A percentile compares a stretch with the other conserved stretches of the same genome.
These are phyloP conservation scores for Lophius piscatorius DNA, from an alignment of 2,113 vertebrate genomes.

Conservation along the genomic window DNA sequence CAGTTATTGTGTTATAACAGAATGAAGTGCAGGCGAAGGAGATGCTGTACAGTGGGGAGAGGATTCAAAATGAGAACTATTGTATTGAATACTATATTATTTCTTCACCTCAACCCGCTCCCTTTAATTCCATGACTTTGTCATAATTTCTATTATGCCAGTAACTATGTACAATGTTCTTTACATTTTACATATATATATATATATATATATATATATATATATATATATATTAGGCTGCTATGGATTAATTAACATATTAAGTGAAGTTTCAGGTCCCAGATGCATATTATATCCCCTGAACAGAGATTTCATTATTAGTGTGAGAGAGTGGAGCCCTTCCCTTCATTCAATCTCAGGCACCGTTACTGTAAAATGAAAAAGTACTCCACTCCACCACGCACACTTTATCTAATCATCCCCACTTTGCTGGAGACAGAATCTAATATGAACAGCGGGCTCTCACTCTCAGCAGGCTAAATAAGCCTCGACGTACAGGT, in stretches of 20 bases:
- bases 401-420: constrained; percentile 78
- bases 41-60: constrained; percentile 31
- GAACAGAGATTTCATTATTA: constrained; percentile 35
- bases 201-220: too few species aligned
- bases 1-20: constrained; percentile 69
- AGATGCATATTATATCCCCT: constrained; percentile 40
- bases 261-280: constrained; percentile 35
- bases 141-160: constrained; percentile 15
- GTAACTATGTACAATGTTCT: constrained; percentile 7
- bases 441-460: constrained; percentile 71
- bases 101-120: constrained; percentile 22
- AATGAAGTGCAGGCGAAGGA: constrained; percentile 51
- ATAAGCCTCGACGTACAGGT: constrained; percentile 69
- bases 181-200: constrained; percentile 23
- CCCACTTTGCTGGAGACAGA: constrained; percentile 73
- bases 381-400: constrained; percentile 70
- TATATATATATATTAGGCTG: too few species aligned
- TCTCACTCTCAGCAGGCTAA: constrained; percentile 75
- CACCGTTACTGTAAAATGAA: constrained; percentile 58
- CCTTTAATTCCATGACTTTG: constrained; percentile 42
- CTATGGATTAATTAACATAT: constrained; percentile 42
- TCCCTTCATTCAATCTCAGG: constrained; percentile 49
- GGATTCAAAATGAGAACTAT: constrained; percentile 51
- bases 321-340: constrained; percentile 52
- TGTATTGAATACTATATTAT: constrained; percentile 47